Base-by-base conservation (phyloP, 2,113 vertebrate genomes). In the Cariama cristata region DNA sequence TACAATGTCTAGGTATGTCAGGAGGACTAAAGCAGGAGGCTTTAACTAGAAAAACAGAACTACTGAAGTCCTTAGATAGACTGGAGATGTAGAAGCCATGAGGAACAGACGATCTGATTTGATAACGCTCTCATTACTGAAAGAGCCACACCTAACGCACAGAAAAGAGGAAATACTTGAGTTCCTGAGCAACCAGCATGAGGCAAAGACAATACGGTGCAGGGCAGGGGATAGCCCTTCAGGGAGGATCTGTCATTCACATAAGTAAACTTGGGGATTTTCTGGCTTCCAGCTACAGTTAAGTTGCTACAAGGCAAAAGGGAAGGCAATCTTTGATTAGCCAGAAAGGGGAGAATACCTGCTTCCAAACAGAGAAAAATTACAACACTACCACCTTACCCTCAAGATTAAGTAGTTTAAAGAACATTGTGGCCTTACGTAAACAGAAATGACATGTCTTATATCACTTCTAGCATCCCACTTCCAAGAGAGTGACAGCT, bases 151-250 rank as follows among this genome's bases (percentile, higher is more conserved):
- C 18, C 22, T 52, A 58, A 49, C 17, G 21, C 4, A 66, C 2
- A 88, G 20, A 52, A 73, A 62, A 79, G 26, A 38, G 3, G 45
- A 86, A 60, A 17, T 8, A 76, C 5, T 14, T 0, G 0, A 30
- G 32, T 16, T 49, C 32, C 44, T 18, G 18, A 59, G 28, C 1
- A 1, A 42, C 38, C 38, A 75, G 15, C 14, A 42, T 5, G 24
- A 63, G 33, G 26, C 35, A 89, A 62, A 62, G 42, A 62, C 17
- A 58, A 26, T 12, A 53, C 3, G 44, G 27, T 10, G 18, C 32
- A 80, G 15, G 8, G 18, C 32, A 80, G 15, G 8, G 33, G 14
- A 67, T 12, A 52, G n/a, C 14, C 44, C 33, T 42, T 40, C 22
- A 73, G 38, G 9, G 8, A 55, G 33, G 21, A 50, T 21, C 4